Conservation (phyloP, 2,797 vertebrate genomes). For the Poeciliopsis presidionis region DNA sequence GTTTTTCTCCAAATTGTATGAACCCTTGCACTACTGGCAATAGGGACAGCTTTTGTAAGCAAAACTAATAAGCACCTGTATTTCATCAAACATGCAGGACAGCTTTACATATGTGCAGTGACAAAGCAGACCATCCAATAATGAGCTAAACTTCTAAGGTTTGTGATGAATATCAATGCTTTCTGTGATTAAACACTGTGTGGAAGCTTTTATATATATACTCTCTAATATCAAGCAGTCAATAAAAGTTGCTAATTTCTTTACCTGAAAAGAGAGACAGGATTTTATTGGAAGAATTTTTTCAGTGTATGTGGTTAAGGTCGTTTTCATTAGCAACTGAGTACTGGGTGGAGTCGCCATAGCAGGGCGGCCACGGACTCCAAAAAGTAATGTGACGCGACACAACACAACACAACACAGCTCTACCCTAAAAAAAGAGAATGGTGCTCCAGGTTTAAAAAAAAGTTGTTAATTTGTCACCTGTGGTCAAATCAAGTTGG, state of each 20-base stretch:
- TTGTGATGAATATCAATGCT: not conserved
- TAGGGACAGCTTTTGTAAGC: not conserved
- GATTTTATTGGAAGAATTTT: not conserved
- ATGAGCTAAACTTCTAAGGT: not conserved
- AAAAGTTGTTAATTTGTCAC: too few species aligned
- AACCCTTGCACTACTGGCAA: not conserved
- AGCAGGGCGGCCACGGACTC: not conserved
- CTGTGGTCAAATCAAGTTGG: too few species aligned
- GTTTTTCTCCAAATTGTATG: too few species aligned
- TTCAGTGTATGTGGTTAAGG: not conserved
- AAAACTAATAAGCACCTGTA: not conserved
- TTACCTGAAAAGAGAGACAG: not conserved
- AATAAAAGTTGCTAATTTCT: not conserved
- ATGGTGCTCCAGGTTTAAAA: too few species aligned
- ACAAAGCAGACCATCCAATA: not conserved
- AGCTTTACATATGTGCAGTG: not conserved
- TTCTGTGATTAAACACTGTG: not conserved
- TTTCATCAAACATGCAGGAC: not conserved
- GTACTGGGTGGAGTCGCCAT: not conserved
- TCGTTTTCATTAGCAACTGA: not conserved
- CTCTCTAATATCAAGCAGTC: not conserved
- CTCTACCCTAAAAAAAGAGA: too few species aligned
- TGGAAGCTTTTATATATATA: not conserved
- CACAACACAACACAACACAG: not conserved
- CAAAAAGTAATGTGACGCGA: not conserved